A percentile compares a stretch with the other conserved stretches of the same genome.
Conservation (phyloP, 2,888 invertebrate species). For the Pyrrhia umbra region DNA sequence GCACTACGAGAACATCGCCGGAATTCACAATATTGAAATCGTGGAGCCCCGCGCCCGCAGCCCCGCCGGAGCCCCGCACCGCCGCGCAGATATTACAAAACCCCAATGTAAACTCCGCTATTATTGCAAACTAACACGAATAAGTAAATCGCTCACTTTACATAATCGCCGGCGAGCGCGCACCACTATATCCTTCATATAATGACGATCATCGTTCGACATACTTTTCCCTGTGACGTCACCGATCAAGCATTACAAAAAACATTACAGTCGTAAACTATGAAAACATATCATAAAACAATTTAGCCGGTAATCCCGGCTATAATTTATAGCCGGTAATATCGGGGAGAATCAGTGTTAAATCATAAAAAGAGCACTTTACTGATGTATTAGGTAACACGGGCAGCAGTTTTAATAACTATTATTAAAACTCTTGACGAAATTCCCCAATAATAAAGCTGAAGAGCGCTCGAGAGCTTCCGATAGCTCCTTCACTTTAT, state of each 20-base stretch:
- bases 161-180: slow-evolving; percentile 47
- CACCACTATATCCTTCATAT: slow-evolving; percentile 23
- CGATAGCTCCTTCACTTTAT: slow-evolving; percentile 65
- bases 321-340: slow-evolving; percentile 85
- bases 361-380: slow-evolving; percentile 88
- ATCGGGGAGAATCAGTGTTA: slow-evolving; percentile 86
- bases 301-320: slow-evolving; percentile 82
- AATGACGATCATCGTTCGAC: slow-evolving; percentile 20
- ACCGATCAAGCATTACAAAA: slow-evolving; percentile 58
- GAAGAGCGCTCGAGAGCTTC: slow-evolving; percentile 70
- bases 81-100: slow-evolving; percentile 73
- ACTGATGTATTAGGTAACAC: slow-evolving; percentile 85
- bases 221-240: slow-evolving; percentile 54
- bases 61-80: slow-evolving; percentile 56
- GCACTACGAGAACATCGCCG: slow-evolving; percentile 83
- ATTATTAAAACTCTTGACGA: slow-evolving; percentile 86
- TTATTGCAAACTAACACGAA: slow-evolving; percentile 81
- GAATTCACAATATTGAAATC: slow-evolving; percentile 90
- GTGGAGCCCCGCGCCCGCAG: slow-evolving; percentile 66
- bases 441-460: slow-evolving; percentile 83
- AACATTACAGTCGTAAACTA: slow-evolving; percentile 69
- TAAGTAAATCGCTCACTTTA: slow-evolving; percentile 79
- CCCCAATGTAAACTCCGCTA: slow-evolving; percentile 70
- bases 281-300: slow-evolving; percentile 87
- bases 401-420: slow-evolving; percentile 86